Percentiles rank a stretch among this genome's conserved stretches.
These are phyloP conservation scores for Eristalinus aeneus DNA, from an alignment of 2,888 invertebrate genomes.

Conservation along the genomic window DNA sequence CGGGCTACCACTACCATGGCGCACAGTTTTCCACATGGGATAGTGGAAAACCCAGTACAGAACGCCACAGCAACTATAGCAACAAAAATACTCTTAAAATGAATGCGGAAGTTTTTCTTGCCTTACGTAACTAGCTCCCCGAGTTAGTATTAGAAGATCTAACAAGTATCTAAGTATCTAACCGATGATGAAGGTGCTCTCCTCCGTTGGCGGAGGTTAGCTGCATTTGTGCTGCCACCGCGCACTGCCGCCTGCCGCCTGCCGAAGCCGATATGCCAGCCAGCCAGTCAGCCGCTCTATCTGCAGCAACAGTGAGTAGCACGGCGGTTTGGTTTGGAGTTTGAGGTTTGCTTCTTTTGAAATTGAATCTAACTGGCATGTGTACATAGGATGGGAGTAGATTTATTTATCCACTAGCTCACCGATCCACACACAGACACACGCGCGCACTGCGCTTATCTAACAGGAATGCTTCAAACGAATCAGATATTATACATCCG, in stretches of 20 bases:
- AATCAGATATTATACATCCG: not conserved
- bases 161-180: slow-evolving; percentile 71
- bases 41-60: slow-evolving; percentile 52
- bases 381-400: slow-evolving; percentile 54
- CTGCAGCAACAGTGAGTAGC: slow-evolving; percentile 59
- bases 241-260: slow-evolving; percentile 8
- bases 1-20: slow-evolving; percentile 28
- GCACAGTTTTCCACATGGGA: slow-evolving; percentile 43
- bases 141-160: slow-evolving; percentile 71
- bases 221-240: slow-evolving; percentile 36
- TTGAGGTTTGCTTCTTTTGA: slow-evolving; percentile 70
- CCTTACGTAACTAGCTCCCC: slow-evolving; percentile 79
- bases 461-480: slow-evolving; percentile 60
- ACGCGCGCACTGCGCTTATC: slow-evolving; percentile 32
- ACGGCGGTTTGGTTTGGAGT: slow-evolving; percentile 67
- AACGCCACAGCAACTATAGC: slow-evolving; percentile 74
- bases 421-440: not conserved
- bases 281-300: slow-evolving; percentile 40
- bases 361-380: slow-evolving; percentile 70
- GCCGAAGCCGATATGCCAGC: slow-evolving; percentile 17
- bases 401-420: slow-evolving; percentile 22
- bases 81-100: slow-evolving; percentile 80
- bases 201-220: slow-evolving; percentile 62
- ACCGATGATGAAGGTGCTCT: slow-evolving; percentile 69
- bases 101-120: slow-evolving; percentile 81